A percentile compares a stretch with the other conserved stretches of the same genome.
Evolutionary conservation across 2,797 vertebrate species (phyloP).

Genomic region (Artibeus jamaicensis): DNA sequence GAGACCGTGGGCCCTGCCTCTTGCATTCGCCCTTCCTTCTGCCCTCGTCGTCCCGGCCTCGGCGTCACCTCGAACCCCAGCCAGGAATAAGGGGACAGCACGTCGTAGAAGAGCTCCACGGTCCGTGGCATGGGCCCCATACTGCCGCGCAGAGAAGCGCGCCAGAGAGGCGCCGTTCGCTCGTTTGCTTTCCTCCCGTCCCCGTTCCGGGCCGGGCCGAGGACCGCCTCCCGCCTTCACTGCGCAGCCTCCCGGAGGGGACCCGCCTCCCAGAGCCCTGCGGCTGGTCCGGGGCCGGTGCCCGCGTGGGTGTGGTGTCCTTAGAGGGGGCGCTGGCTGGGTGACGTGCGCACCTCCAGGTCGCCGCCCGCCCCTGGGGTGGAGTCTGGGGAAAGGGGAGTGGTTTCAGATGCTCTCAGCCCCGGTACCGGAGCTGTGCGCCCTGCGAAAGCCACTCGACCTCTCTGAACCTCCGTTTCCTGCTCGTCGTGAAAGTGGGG

Average conservation of each 20-base stretch:
- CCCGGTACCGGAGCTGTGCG: no score
- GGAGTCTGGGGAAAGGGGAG: no score
- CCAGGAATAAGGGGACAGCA: conserved; percentile 93
- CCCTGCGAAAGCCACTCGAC: rapidly evolving
- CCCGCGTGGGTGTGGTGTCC: rapidly evolving
- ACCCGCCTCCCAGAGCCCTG: rapidly evolving
- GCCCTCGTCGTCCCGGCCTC: neutral
- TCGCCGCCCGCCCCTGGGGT: rapidly evolving
- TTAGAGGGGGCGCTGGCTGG: rapidly evolving
- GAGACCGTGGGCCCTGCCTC: rapidly evolving
- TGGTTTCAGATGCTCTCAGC: no score
- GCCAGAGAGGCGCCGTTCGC: no score
- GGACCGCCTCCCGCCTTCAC: neutral
- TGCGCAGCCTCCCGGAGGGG: neutral
- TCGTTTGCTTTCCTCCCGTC: rapidly evolving
- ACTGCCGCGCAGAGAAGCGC: conserved; percentile 22
- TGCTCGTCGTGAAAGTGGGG: neutral
- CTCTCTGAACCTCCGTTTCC: neutral
- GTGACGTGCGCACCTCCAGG: rapidly evolving
- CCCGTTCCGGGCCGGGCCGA: no score
- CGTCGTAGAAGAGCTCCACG: conserved; percentile 90
- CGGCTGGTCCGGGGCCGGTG: rapidly evolving
- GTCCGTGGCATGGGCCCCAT: conserved; percentile 17
- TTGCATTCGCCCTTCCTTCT: neutral
- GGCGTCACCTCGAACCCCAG: conserved; percentile 89